Base-by-base conservation (phyloP, 2,113 vertebrate species). In the Apaloderma vittatum region DNA sequence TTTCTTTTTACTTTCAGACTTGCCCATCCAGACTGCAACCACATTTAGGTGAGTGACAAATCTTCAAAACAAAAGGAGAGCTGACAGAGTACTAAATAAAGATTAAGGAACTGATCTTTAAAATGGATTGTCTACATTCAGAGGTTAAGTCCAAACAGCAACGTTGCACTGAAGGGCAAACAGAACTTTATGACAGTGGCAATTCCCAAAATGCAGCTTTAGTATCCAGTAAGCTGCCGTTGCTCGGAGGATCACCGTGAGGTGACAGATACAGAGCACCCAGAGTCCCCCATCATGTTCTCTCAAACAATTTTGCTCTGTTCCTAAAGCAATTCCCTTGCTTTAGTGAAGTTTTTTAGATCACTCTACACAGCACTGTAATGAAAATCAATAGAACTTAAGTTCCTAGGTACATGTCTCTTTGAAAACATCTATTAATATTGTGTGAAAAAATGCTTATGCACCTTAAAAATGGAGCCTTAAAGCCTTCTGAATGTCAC, bases 301-400 rank as follows among this genome's bases (percentile, higher is more conserved):
- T 55, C 7, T 15, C 8, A 29, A 58, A 34, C 13, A 70, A 32
- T 16, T 58, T 54, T 71, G 30, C 46, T 58, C 21, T 62, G 24
- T 18, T 80, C n/a, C 34, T 74, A 63, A 84, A 91, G 48, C 12
- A 84, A 75, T 74, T 84, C 27, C 22, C 14, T 55, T 18, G 43
- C 6, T 83, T 84, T 77, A 24, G 75, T 54, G 43, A 90, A 73
- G 51, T 24, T 70, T 95, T 77, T 74, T 37, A 57, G 13, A 77
- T 59, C 30, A 34, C 18, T 63, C 21, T 22, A 45, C 11, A 58
- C 8, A 45, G 27, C 11, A 37, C 27, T 37, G 15, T 26, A 92
- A 75, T 37, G 74, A 80, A 96, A 94, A 95, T 70, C 71, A 80
- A 79, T 58, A 82, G 45, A 95, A 73, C 29, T 74, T 62, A 43